Percentiles rank a stretch among this genome's conserved stretches.
phyloP scores from a whole-genome alignment of 2,888 invertebrate genomes.

The Gandaritis pyraliata region DNA sequence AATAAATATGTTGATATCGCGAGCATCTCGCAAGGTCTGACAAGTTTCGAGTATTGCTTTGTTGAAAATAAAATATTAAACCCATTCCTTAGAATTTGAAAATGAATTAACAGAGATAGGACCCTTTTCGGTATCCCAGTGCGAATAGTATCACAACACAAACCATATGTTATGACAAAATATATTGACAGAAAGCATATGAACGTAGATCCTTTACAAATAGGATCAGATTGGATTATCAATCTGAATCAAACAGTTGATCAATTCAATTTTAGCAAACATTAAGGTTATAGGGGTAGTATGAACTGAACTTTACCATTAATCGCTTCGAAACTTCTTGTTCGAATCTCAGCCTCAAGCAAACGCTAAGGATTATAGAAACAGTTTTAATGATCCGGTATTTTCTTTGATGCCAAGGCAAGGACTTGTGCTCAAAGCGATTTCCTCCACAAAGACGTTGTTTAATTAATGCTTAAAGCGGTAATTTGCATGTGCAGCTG shows the following conservation, averaged over 20 bases:
- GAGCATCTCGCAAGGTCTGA: constrained; percentile 45
- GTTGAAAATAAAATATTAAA: constrained; percentile 22
- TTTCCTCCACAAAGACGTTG: constrained; percentile 40
- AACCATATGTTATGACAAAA: no score
- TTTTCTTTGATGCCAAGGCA: constrained; percentile 49
- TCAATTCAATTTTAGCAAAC: no score
- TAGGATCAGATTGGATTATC: no score
- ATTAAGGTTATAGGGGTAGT: no score
- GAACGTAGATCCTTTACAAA: no score
- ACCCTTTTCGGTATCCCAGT: no score
- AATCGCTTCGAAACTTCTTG: not conserved
- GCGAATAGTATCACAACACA: no score
- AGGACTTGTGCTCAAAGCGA: constrained; percentile 43
- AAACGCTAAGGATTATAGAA: constrained; percentile 44
- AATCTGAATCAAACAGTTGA: no score
- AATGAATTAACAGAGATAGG: not conserved
- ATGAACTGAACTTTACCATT: no score
- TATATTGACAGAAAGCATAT: no score
- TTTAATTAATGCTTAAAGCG: constrained; percentile 37
- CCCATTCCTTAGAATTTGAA: not conserved
- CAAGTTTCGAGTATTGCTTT: constrained; percentile 46
- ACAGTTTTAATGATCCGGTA: constrained; percentile 53
- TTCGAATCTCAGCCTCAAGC: constrained; percentile 26
- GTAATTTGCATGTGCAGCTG: constrained; percentile 33
- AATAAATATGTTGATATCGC: constrained; percentile 53